Conservation (phyloP, 1,140 invertebrate genomes). For the Lasioglossum baleicum region DNA sequence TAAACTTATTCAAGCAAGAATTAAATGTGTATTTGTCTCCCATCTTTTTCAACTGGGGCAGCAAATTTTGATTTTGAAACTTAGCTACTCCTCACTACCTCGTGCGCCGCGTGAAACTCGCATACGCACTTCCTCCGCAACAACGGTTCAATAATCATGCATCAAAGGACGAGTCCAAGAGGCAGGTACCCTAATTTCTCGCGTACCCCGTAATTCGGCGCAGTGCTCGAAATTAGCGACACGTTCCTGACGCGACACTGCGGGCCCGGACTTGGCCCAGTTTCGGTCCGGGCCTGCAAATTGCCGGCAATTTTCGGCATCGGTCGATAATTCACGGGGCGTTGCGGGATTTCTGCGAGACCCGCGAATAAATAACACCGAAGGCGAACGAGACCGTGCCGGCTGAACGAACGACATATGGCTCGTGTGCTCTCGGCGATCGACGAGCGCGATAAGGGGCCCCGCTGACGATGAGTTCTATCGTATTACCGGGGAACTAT, state of each 20-base stretch:
- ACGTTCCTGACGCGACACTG: neutral
- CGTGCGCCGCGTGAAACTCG: too few species aligned
- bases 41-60: too few species aligned
- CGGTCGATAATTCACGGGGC: slow-evolving; percentile 56
- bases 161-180: too few species aligned
- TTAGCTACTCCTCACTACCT: too few species aligned
- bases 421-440: slow-evolving; percentile 55
- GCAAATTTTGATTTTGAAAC: too few species aligned
- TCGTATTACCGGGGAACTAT: slow-evolving; percentile 62
- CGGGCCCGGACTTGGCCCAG: neutral
- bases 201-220: too few species aligned
- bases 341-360: slow-evolving; percentile 35
- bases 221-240: neutral
- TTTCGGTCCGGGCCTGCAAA: slow-evolving; percentile 45
- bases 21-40: too few species aligned
- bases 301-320: slow-evolving; percentile 60
- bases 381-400: slow-evolving; percentile 33
- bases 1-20: too few species aligned
- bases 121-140: too few species aligned
- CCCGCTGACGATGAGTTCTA: slow-evolving; percentile 44
- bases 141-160: too few species aligned
- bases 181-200: too few species aligned
- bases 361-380: slow-evolving; percentile 51
- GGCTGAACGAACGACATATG: slow-evolving; percentile 52
- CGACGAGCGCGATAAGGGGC: slow-evolving; percentile 52